phyloP scores from a whole-genome alignment of 1,140 invertebrate species.

The Panulirus ornatus region DNA sequence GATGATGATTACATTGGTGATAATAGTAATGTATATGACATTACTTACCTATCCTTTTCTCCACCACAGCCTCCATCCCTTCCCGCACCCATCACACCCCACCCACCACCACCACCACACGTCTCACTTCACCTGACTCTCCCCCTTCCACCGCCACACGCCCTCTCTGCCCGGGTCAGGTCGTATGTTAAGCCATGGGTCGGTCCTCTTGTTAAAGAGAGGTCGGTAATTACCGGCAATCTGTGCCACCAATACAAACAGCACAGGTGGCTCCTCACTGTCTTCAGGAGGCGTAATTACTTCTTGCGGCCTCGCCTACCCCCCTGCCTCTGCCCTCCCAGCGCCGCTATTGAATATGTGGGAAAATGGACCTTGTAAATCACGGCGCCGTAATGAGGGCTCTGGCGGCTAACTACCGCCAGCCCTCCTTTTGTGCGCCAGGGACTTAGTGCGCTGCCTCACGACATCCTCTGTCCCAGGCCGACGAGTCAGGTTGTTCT shows the following conservation, averaged over 20 bases:
- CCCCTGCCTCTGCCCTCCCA: background rate
- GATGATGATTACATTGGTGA: too few relatives aligned
- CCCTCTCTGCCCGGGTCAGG: too few relatives aligned
- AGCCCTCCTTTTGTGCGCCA: slow-evolving; percentile 29
- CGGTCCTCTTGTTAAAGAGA: slow-evolving; percentile 12
- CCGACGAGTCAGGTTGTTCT: too few relatives aligned
- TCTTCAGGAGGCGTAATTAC: slow-evolving; percentile 4
- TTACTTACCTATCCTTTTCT: background rate
- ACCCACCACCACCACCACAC: too few relatives aligned
- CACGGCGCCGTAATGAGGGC: slow-evolving; percentile 35
- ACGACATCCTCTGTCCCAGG: too few relatives aligned
- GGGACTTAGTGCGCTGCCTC: slow-evolving; percentile 33
- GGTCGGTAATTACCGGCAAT: slow-evolving; percentile 39
- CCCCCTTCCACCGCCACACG: too few relatives aligned
- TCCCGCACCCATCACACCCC: too few relatives aligned
- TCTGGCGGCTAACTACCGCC: slow-evolving; percentile 17
- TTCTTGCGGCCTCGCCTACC: background rate
- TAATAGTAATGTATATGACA: too few relatives aligned
- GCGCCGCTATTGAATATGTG: slow-evolving; percentile 42
- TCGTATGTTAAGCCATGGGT: background rate
- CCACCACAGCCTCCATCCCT: background rate
- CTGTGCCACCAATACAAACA: slow-evolving; percentile 50
- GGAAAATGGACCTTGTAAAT: slow-evolving; percentile 32
- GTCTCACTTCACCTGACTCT: background rate
- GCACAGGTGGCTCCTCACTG: slow-evolving; percentile 41